Evolutionary conservation across 1,140 invertebrate genomes (phyloP), one percentile per base, ranked within the genome.

Genomic region (Saccostrea glomerata): DNA sequence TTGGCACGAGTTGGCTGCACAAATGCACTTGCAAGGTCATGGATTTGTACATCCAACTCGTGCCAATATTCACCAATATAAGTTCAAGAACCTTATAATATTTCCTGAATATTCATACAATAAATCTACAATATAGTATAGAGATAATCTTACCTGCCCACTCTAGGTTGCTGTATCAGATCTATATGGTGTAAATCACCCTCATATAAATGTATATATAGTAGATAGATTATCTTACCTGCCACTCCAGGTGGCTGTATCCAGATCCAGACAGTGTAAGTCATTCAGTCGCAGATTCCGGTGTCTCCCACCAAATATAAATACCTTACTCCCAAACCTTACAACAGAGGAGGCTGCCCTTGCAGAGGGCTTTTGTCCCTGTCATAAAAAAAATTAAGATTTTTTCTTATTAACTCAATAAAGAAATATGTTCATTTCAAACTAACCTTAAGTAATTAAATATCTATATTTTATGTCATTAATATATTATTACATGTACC

Each of bases 221-320:
- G 30, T 36, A 36, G 30, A 36, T 47, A 66, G 23, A 13, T 66
- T 66, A 30, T 77, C 25, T 91, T 90, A 95, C 95, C 94, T 92
- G 91, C 94, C 94, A 92, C 92, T 94, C 95, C 96, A 96, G 9
- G 90, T 92, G 87, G 95, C 89, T 9, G 92, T 93, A 1, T 92
- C 85, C 88, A 96, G 90, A 90, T 96, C 93, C 25, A 96, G 92
- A 73, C 91, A 92, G 88, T 96, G 95, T n/a, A 96, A 88, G 88
- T 96, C 95, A 93, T 96, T 96, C 89, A 95, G 89, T 88, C 96
- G 92, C 11, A 85, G 83, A 1, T 86, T 60, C 15, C 88, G 87
- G 87, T 95, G 92, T n/a, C 96, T 90, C 9, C 96, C 96, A 77
- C 96, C 96, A 94, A 96, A 96, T 55, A 96, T 90, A 89, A 94